These are phyloP conservation scores for Propithecus deckenii DNA, from an alignment of 2,797 vertebrate genomes.

Conservation along the genomic window DNA sequence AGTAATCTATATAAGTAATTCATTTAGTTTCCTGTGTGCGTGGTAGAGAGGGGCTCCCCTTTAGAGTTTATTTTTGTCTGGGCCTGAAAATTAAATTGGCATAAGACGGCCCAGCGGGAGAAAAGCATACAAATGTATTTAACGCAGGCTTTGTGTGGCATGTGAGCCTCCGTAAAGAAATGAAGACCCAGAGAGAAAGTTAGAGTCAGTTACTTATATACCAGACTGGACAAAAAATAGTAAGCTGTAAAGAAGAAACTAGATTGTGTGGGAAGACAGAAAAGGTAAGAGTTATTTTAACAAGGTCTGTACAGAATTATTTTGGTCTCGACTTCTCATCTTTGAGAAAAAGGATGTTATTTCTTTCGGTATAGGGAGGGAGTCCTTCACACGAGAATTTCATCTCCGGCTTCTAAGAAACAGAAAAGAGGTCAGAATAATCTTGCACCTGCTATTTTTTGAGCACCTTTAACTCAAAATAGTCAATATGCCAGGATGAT, in stretches of 20 bases:
- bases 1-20: accelerated
- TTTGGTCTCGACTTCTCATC: neutral
- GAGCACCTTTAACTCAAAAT: neutral
- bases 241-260: neutral
- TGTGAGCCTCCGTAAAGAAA: neutral
- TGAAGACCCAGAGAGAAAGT: too few species aligned
- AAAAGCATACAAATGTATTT: neutral
- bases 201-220: neutral
- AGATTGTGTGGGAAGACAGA: neutral
- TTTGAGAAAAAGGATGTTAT: neutral
- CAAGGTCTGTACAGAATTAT: neutral
- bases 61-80: neutral
- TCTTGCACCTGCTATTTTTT: neutral
- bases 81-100: neutral
- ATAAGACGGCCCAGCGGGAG: accelerated
- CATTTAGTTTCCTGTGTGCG: neutral
- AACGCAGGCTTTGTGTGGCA: accelerated
- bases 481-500: neutral
- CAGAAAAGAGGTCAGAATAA: neutral
- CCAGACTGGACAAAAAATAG: neutral
- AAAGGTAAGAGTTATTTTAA: neutral
- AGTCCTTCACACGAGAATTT: neutral
- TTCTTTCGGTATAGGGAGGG: neutral
- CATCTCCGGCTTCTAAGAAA: neutral
- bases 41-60: neutral